A percentile compares a stretch with the other conserved stretches of the same genome.
Evolutionary conservation across 2,113 vertebrate species (phyloP).

Genomic region (Colinus virginianus): DNA sequence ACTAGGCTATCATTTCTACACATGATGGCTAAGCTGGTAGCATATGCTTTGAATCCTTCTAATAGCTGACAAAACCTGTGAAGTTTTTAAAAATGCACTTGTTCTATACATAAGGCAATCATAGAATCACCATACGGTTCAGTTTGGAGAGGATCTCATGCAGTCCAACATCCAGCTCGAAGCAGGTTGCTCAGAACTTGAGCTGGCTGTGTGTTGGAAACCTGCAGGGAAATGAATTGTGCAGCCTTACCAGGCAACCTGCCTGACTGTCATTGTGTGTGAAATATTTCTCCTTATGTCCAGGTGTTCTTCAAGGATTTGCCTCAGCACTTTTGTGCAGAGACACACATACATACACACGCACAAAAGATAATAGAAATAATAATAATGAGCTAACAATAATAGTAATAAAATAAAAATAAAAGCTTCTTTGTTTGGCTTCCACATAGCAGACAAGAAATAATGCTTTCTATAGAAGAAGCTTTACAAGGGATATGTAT

Average conservation of each 20-base stretch:
- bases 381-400: too few relatives aligned
- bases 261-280: fast-evolving
- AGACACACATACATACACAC: too few relatives aligned
- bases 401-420: not conserved
- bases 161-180: not conserved
- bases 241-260: not conserved
- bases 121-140: not conserved
- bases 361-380: not conserved
- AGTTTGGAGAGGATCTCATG: not conserved
- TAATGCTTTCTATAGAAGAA: not conserved
- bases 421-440: not conserved
- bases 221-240: not conserved
- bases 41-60: not conserved
- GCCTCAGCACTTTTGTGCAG: not conserved
- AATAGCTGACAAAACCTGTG: not conserved
- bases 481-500: not conserved
- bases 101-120: not conserved
- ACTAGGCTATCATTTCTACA: not conserved
- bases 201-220: not conserved
- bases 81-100: not conserved
- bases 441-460: not conserved
- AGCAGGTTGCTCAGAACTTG: not conserved
- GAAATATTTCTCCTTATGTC: not conserved
- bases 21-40: not conserved
- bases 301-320: not conserved